Evolutionary conservation across 2,113 vertebrate species (phyloP).

Genomic region (Phylloscopus trochiloides): DNA sequence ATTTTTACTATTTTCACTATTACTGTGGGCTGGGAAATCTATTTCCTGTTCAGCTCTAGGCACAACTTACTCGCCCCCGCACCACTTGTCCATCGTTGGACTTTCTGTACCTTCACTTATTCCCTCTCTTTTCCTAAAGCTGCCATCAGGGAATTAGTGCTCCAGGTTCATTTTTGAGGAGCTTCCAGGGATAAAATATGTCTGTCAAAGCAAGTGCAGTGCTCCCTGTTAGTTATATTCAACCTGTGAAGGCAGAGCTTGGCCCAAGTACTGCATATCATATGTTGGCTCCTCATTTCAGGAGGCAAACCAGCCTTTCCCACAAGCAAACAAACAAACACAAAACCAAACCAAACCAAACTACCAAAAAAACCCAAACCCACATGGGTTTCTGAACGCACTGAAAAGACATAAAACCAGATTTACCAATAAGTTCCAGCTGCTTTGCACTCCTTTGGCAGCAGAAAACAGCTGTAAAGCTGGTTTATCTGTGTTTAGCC

Average conservation of each 20-base stretch:
- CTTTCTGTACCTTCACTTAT: background rate
- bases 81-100: background rate
- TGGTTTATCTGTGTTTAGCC: background rate
- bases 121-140: background rate
- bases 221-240: background rate
- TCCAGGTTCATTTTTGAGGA: background rate
- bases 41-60: background rate
- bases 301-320: background rate
- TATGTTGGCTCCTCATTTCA: background rate
- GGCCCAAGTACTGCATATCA: background rate
- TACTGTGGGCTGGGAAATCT: background rate
- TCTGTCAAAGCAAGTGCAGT: background rate
- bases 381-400: background rate
- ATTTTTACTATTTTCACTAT: background rate
- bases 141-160: background rate
- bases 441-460: constrained; percentile 1
- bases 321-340: background rate
- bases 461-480: background rate
- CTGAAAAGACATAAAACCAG: background rate
- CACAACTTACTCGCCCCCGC: background rate
- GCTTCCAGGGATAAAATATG: background rate
- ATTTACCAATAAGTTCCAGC: constrained; percentile 13
- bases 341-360: background rate
- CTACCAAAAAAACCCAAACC: background rate
- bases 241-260: background rate